phyloP scores from a whole-genome alignment of 2,797 vertebrate species.

The Bradypodion ventrale region DNA sequence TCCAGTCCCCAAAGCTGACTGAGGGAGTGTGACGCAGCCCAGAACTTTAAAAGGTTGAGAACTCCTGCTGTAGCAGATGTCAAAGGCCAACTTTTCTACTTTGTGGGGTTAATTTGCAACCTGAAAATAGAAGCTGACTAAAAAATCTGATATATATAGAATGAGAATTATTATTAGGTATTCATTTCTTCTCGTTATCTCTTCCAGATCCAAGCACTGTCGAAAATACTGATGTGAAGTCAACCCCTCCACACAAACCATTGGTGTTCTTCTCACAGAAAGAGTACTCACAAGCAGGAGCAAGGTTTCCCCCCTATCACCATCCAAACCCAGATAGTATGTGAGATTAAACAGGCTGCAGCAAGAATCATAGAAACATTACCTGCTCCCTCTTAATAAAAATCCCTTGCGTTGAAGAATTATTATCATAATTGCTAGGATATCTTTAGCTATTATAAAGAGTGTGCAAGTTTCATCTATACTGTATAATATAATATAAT shows the following conservation, averaged over 20 bases:
- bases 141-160: not conserved
- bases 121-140: not conserved
- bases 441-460: no score
- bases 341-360: not conserved
- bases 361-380: no score
- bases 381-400: no score
- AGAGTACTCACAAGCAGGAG: not conserved
- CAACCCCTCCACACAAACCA: not conserved
- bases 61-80: no score
- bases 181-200: not conserved
- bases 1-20: no score
- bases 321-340: not conserved
- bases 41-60: no score
- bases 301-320: no score
- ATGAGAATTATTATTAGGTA: slow-evolving; percentile 1
- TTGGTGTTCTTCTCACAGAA: not conserved
- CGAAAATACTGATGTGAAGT: not conserved
- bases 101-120: slow-evolving; percentile 3
- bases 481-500: no score
- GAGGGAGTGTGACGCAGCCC: no score
- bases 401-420: no score
- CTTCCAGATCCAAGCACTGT: not conserved
- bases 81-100: not conserved
- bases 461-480: no score
- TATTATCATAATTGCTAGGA: no score